Evolutionary conservation across 1,140 invertebrate species (phyloP).

Genomic region (Centruroides sculpturatus): DNA sequence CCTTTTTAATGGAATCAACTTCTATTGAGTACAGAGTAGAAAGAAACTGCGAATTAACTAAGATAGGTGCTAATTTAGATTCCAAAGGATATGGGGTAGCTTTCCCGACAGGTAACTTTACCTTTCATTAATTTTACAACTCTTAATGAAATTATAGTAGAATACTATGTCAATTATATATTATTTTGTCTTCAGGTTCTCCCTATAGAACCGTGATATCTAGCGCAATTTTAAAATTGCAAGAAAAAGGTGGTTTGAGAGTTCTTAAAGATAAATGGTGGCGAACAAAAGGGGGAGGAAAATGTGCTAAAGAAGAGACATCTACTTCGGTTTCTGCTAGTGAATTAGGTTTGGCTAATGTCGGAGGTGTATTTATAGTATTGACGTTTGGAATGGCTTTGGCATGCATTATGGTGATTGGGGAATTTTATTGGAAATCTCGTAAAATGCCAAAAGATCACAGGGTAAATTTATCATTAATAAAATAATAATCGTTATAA

Average conservation of each 20-base stretch:
- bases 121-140: too few relatives aligned
- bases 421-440: constrained; percentile 26
- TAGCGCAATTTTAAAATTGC: constrained; percentile 33
- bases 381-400: constrained; percentile 25
- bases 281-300: constrained; percentile 14
- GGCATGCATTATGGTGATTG: constrained; percentile 22
- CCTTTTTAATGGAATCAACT: constrained; percentile 86
- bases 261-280: constrained; percentile 29
- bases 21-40: constrained; percentile 75
- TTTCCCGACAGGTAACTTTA: constrained; percentile 63
- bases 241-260: constrained; percentile 33
- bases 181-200: constrained; percentile 21
- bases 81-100: constrained; percentile 87
- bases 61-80: constrained; percentile 76
- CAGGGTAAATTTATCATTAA: constrained; percentile 18
- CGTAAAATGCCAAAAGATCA: constrained; percentile 21
- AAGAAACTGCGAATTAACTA: constrained; percentile 74
- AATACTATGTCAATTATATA: neutral
- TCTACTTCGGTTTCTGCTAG: constrained; percentile 19
- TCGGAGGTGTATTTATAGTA: constrained; percentile 35
- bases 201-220: constrained; percentile 34
- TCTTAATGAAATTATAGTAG: too few relatives aligned
- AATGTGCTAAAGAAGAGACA: constrained; percentile 20
- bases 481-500: neutral
- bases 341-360: constrained; percentile 31